Conservation (phyloP, 2,888 invertebrate species). For the Linnaemya tessellans region DNA sequence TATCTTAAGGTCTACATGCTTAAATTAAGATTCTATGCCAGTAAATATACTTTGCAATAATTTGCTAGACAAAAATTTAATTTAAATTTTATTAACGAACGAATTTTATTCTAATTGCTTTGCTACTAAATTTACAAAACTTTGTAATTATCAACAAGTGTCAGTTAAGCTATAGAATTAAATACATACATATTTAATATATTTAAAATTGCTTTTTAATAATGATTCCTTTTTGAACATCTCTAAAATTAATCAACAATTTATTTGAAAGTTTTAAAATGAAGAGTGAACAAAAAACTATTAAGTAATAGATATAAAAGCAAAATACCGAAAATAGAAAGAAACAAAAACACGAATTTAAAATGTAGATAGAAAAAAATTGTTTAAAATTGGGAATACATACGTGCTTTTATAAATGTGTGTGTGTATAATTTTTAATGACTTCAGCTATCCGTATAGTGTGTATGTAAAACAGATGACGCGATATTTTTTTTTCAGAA, state of each 20-base stretch:
- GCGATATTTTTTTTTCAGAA: not conserved
- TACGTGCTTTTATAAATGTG: not conserved
- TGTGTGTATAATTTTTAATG: not conserved
- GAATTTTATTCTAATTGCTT: constrained; percentile 3
- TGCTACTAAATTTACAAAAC: not conserved
- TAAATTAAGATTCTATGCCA: constrained; percentile 12
- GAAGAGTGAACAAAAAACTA: not conserved
- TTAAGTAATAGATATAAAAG: constrained; percentile 26
- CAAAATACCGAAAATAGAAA: constrained; percentile 8
- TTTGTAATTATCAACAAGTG: not conserved
- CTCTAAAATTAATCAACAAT: not conserved
- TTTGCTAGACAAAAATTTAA: not conserved
- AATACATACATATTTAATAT: constrained; percentile 17
- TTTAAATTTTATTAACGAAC: constrained; percentile 4
- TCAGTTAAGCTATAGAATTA: not conserved
- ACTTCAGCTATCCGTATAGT: not conserved
- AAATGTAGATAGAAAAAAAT: not conserved
- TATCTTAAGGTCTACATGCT: not conserved
- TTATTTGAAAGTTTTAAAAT: not conserved
- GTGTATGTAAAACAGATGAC: not conserved
- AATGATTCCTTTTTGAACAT: not conserved
- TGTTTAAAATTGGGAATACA: not conserved
- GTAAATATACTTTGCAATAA: not conserved
- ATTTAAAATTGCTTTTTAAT: constrained; percentile 8
- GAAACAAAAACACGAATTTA: not conserved